phyloP scores from a whole-genome alignment of 2,113 vertebrate genomes.

The Ginglymostoma cirratum region DNA sequence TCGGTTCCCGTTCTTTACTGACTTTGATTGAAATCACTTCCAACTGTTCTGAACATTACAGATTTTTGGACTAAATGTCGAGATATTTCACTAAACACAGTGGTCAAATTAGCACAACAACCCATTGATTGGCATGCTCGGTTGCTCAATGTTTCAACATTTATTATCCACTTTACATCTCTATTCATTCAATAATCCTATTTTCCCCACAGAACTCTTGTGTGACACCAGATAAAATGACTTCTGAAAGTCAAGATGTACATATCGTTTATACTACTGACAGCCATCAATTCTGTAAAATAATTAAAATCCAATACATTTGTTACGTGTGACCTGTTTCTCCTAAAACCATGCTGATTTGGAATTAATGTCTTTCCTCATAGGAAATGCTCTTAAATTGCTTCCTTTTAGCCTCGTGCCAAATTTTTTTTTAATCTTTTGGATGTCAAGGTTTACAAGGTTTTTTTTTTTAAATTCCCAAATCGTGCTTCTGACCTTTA shows the following conservation, averaged over 20 bases:
- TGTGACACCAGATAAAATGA: not conserved
- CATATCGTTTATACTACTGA: not conserved
- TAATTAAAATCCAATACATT: not conserved
- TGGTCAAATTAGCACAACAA: not conserved
- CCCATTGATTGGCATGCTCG: not conserved
- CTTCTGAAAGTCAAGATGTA: not conserved
- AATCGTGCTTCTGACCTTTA: conserved; percentile 14
- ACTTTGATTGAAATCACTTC: not conserved
- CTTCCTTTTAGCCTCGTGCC: not conserved
- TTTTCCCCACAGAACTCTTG: not conserved
- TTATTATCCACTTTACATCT: conserved; percentile 6
- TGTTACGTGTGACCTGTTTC: not conserved
- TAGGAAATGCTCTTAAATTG: not conserved
- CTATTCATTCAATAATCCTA: not conserved
- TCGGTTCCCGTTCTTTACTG: not conserved
- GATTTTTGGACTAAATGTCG: not conserved
- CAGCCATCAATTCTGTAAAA: not conserved
- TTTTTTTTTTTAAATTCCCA: not conserved
- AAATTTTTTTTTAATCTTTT: not conserved
- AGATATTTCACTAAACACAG: not conserved
- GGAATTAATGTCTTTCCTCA: conserved; percentile 6
- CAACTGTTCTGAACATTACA: not conserved
- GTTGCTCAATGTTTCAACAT: not conserved
- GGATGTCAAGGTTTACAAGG: conserved; percentile 1
- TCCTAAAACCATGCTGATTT: not conserved